Conservation (phyloP, 2,113 vertebrate species). For the Reinhardtius hippoglossoides region DNA sequence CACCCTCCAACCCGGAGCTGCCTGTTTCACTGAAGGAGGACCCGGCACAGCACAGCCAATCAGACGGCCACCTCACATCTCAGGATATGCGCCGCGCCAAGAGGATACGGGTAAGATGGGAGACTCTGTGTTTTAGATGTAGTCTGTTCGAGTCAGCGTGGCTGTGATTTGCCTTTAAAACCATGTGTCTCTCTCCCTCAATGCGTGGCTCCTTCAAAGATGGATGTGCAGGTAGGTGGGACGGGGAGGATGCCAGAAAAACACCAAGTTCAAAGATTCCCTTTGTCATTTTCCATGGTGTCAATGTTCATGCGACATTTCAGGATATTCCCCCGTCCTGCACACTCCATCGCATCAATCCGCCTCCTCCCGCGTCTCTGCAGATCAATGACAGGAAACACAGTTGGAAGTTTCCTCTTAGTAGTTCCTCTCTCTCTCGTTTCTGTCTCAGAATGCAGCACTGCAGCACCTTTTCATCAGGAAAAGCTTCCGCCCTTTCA, state of each 20-base stretch:
- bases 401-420: background rate
- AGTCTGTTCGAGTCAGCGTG: background rate
- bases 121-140: background rate
- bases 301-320: constrained; percentile 25
- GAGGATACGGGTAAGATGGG: constrained; percentile 86
- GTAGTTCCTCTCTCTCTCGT: constrained; percentile 3
- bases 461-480: constrained; percentile 97
- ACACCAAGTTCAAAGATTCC: background rate
- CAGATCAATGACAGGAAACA: constrained; percentile 13
- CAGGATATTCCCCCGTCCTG: constrained; percentile 5
- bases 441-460: constrained; percentile 89
- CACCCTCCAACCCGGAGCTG: constrained; percentile 43
- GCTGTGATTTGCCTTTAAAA: constrained; percentile 64
- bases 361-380: background rate
- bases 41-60: constrained; percentile 70
- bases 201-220: constrained; percentile 83
- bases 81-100: constrained; percentile 95
- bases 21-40: constrained; percentile 84
- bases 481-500: constrained; percentile 96
- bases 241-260: constrained; percentile 24
- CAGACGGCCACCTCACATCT: constrained; percentile 85
- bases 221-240: constrained; percentile 94
- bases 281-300: constrained; percentile 28
- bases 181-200: constrained; percentile 75
- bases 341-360: constrained; percentile 20